phyloP scores from a whole-genome alignment of 2,113 vertebrate genomes.

The Dromiciops gliroides region DNA sequence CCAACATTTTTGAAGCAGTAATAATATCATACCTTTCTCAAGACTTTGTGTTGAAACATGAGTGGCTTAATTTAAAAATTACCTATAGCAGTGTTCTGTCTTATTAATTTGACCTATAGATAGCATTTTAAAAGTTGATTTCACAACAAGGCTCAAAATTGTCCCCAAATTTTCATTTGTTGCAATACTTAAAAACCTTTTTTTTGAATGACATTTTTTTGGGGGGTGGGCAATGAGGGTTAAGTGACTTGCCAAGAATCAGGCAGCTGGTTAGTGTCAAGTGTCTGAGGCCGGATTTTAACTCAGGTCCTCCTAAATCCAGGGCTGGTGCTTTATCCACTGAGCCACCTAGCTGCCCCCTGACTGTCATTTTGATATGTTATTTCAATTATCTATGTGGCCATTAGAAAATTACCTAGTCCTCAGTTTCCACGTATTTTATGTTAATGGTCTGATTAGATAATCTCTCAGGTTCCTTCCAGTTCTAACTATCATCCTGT shows the following conservation, averaged over 20 bases:
- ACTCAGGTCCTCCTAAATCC: no score
- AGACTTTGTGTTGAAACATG: background rate
- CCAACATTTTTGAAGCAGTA: background rate
- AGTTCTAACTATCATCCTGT: background rate
- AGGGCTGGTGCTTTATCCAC: no score
- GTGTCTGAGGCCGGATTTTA: no score
- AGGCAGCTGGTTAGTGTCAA: no score
- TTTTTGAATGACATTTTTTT: background rate
- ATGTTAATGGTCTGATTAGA: background rate
- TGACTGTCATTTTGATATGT: background rate
- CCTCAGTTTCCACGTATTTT: background rate
- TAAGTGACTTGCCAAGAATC: no score
- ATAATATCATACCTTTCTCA: background rate
- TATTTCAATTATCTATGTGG: background rate
- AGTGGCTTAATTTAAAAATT: background rate
- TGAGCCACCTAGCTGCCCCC: no score
- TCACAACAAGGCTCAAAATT: background rate
- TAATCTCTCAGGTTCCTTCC: background rate
- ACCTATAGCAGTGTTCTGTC: background rate
- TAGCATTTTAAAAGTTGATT: background rate
- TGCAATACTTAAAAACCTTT: background rate
- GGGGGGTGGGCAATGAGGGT: no score
- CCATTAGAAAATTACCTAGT: background rate
- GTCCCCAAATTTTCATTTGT: background rate
- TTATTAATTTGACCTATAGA: background rate